Conservation (phyloP, 2,113 vertebrate species). For the Colossoma macropomum region DNA sequence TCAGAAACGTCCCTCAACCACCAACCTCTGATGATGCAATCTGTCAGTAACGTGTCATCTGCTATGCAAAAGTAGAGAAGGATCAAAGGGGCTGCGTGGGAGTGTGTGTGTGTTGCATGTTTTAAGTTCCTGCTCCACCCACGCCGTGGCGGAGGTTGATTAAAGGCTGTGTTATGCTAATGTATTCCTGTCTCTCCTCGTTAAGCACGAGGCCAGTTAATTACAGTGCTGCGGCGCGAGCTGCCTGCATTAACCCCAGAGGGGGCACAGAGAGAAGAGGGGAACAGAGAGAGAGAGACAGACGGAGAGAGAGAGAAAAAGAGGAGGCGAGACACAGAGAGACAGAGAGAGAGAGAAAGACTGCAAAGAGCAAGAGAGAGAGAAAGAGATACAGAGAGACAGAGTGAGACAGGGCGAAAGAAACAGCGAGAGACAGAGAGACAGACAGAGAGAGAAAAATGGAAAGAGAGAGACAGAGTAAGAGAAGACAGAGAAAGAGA, state of each 20-base stretch:
- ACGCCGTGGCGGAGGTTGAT: slow-evolving; percentile 33
- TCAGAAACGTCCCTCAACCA: slow-evolving; percentile 7
- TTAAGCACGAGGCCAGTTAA: slow-evolving; percentile 59
- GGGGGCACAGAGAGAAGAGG: not conserved
- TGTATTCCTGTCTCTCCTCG: slow-evolving; percentile 59
- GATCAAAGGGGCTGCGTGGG: slow-evolving; percentile 24
- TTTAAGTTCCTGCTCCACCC: not conserved
- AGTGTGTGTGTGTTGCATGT: not conserved
- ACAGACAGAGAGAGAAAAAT: too few relatives aligned
- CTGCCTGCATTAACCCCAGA: slow-evolving; percentile 17
- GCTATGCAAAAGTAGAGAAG: slow-evolving; percentile 5
- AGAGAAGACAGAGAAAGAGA: not conserved
- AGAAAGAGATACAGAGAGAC: too few relatives aligned
- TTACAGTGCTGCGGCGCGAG: slow-evolving; percentile 26
- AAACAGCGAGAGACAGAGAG: too few relatives aligned
- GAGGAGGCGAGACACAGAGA: not conserved
- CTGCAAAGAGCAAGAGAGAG: too few relatives aligned
- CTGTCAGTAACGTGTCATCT: slow-evolving; percentile 20
- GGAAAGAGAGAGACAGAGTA: not conserved
- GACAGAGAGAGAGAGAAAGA: too few relatives aligned
- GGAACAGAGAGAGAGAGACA: not conserved
- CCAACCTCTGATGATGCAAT: slow-evolving; percentile 28
- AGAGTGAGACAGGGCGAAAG: too few relatives aligned
- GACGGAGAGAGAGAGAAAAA: not conserved
- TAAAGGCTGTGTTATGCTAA: slow-evolving; percentile 64